Conservation (phyloP, 2,888 invertebrate species). For the Tridacna crocea region DNA sequence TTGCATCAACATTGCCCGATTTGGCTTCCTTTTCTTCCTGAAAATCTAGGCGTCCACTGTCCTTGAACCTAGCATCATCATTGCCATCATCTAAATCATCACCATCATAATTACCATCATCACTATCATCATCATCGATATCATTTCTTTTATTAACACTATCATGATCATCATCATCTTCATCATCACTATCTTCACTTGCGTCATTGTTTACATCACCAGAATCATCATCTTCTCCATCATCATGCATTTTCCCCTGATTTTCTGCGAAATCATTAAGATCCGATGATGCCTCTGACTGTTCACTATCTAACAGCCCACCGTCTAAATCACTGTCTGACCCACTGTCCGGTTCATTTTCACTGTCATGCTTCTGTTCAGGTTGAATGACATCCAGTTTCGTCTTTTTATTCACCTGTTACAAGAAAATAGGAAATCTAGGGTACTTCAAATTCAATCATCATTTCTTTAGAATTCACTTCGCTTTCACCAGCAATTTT, state of each 20-base stretch:
- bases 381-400: background rate
- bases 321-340: background rate
- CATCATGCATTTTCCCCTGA: background rate
- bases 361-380: background rate
- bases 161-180: slow-evolving; percentile 2
- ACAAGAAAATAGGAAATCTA: background rate
- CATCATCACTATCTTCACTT: slow-evolving; percentile 23
- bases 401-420: slow-evolving; percentile 5
- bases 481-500: too few species aligned
- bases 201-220: background rate
- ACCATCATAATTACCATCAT: slow-evolving; percentile 34
- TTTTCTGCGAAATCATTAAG: background rate
- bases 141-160: background rate
- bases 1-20: slow-evolving; percentile 29
- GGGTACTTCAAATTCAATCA: background rate
- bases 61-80: background rate
- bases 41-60: background rate
- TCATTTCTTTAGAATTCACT: background rate
- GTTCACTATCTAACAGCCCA: slow-evolving; percentile 2
- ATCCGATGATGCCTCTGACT: background rate
- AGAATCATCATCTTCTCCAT: background rate
- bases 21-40: background rate
- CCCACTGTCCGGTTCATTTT: background rate
- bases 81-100: slow-evolving; percentile 30
- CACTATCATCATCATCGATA: slow-evolving; percentile 35